Evolutionary conservation across 1,140 invertebrate species (phyloP).

Genomic region (Acyrthosiphon pisum): DNA sequence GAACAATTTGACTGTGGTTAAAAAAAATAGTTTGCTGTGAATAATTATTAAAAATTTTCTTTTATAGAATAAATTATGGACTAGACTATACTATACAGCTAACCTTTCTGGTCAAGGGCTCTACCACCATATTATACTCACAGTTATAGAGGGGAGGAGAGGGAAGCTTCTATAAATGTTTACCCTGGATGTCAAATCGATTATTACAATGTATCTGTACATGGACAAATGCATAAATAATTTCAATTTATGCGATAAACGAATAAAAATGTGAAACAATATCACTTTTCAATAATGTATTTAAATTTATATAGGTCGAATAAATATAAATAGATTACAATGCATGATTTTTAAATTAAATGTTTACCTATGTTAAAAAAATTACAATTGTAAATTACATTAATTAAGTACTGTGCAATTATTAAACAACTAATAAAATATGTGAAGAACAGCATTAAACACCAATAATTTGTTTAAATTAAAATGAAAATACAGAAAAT

Average conservation of each 20-base stretch:
- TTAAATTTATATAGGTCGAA: not conserved
- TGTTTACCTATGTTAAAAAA: no score
- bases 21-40: not conserved
- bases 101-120: not conserved
- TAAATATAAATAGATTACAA: not conserved
- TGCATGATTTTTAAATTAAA: not conserved
- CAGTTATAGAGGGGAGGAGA: not conserved
- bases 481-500: no score
- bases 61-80: not conserved
- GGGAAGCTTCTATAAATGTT: not conserved
- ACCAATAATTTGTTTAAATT: no score
- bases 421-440: no score
- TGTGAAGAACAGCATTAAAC: no score
- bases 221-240: not conserved
- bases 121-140: no score
- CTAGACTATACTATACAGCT: not conserved
- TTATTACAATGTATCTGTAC: not conserved
- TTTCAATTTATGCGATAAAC: not conserved
- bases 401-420: no score
- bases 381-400: no score
- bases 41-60: not conserved
- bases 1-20: not conserved
- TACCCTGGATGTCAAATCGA: not conserved
- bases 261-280: not conserved
- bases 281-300: not conserved